Percentiles rank a stretch among this genome's conserved stretches.
Evolutionary conservation across 2,888 invertebrate species (phyloP).

Genomic region (Perithous albicinctus): DNA sequence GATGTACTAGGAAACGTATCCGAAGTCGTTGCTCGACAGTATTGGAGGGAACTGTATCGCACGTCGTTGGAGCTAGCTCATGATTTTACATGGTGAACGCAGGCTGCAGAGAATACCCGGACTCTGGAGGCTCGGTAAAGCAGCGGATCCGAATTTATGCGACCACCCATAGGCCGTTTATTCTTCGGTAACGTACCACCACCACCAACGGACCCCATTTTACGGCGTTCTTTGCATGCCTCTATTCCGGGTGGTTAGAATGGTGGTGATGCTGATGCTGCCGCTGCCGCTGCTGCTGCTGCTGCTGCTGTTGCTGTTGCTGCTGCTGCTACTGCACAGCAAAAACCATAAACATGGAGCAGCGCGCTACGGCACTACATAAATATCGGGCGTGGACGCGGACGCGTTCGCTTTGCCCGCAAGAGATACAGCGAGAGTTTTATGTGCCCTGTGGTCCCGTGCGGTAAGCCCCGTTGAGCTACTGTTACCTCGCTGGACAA

Average conservation of each 20-base stretch:
- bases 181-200: constrained; percentile 73
- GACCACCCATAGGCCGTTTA: constrained; percentile 77
- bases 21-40: not conserved
- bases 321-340: constrained; percentile 29
- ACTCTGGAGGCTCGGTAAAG: constrained; percentile 41
- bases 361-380: constrained; percentile 75
- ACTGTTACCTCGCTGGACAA: constrained; percentile 6
- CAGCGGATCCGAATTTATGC: constrained; percentile 72
- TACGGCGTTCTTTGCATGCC: constrained; percentile 79
- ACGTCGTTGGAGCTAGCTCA: not conserved
- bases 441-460: constrained; percentile 57
- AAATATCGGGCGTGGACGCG: constrained; percentile 75
- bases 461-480: constrained; percentile 17
- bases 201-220: constrained; percentile 71
- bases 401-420: constrained; percentile 55
- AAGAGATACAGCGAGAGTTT: constrained; percentile 63
- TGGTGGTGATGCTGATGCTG: constrained; percentile 48
- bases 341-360: constrained; percentile 78
- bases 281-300: constrained; percentile 7
- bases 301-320: constrained; percentile 20
- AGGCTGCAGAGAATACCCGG: constrained; percentile 29
- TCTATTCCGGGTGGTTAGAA: constrained; percentile 63
- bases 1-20: not conserved
- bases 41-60: not conserved
- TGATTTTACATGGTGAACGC: not conserved